Percentiles rank a stretch among this genome's conserved stretches.
Conservation (phyloP, 2,888 invertebrate species). For the Alviniconcha strummeri region DNA sequence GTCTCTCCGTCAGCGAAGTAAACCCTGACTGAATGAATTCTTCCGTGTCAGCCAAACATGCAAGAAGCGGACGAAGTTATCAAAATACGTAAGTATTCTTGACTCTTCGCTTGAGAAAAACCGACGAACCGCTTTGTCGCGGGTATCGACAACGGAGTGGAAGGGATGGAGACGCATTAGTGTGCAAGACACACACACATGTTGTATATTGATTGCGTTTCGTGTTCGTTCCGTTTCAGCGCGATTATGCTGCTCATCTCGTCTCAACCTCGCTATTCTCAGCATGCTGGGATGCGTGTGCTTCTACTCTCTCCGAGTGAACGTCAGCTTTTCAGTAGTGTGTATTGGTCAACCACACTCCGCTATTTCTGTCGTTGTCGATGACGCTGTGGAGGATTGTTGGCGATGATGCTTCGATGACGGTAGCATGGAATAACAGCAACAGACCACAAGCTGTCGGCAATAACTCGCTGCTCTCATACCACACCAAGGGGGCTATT, state of each 20-base stretch:
- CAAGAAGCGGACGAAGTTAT: not conserved
- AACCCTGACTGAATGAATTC: too few relatives aligned
- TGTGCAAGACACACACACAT: not conserved
- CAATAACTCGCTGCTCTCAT: too few relatives aligned
- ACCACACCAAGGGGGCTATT: not conserved
- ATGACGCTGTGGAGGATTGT: not conserved
- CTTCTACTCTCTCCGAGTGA: constrained; percentile 44
- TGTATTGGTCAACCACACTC: constrained; percentile 44
- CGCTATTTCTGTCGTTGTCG: constrained; percentile 1
- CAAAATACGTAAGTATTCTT: constrained; percentile 2
- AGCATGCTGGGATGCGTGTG: constrained; percentile 38
- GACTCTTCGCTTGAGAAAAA: not conserved
- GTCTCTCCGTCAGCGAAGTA: too few relatives aligned
- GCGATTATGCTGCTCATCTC: constrained; percentile 40
- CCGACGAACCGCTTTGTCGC: too few relatives aligned
- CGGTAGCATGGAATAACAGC: not conserved
- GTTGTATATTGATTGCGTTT: not conserved
- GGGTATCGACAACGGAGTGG: too few relatives aligned
- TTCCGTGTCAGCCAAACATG: not conserved
- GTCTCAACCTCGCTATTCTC: constrained; percentile 39
- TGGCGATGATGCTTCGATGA: not conserved
- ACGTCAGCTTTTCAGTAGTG: constrained; percentile 44
- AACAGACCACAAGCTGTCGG: not conserved
- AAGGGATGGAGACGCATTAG: not conserved
- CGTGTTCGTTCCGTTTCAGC: constrained; percentile 29